These are phyloP conservation scores for Coracopsis vasa DNA, from an alignment of 2,113 vertebrate genomes.

Conservation along the genomic window DNA sequence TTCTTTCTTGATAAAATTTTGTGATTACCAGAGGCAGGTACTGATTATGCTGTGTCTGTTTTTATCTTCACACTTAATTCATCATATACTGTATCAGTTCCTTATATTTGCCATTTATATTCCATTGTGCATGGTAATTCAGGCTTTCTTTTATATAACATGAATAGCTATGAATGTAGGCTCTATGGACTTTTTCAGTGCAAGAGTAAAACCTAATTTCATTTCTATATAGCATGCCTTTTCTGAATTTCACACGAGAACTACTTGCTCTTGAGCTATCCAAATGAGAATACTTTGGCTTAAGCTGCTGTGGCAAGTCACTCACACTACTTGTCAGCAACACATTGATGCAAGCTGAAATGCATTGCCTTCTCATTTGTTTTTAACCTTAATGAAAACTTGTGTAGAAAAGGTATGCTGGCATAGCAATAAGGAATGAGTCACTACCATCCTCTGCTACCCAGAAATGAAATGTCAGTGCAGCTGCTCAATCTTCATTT, in stretches of 20 bases:
- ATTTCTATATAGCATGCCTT: background rate
- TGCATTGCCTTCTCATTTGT: conserved; percentile 34
- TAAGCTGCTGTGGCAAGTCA: background rate
- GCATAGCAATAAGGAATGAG: conserved; percentile 36
- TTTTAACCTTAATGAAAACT: conserved; percentile 58
- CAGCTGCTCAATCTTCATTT: conserved; percentile 25
- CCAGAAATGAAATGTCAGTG: conserved; percentile 33
- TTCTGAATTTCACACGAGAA: conserved; percentile 36
- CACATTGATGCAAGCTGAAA: background rate
- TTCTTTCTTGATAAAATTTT: conserved; percentile 11
- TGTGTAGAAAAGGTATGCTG: background rate
- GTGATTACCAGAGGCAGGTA: background rate
- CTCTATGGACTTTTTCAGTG: background rate
- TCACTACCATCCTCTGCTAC: background rate
- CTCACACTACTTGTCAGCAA: background rate
- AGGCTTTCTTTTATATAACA: background rate
- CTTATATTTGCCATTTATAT: conserved; percentile 23
- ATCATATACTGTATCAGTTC: background rate
- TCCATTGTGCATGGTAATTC: background rate
- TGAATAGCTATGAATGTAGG: background rate
- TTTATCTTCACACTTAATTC: conserved; percentile 5
- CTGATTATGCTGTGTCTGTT: background rate
- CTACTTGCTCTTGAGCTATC: conserved; percentile 1
- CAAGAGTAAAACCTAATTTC: background rate
- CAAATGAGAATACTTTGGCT: background rate